Evolutionary conservation across 2,797 vertebrate species (phyloP), one percentile per base, ranked within the genome.

Genomic region (Myotis myotis): DNA sequence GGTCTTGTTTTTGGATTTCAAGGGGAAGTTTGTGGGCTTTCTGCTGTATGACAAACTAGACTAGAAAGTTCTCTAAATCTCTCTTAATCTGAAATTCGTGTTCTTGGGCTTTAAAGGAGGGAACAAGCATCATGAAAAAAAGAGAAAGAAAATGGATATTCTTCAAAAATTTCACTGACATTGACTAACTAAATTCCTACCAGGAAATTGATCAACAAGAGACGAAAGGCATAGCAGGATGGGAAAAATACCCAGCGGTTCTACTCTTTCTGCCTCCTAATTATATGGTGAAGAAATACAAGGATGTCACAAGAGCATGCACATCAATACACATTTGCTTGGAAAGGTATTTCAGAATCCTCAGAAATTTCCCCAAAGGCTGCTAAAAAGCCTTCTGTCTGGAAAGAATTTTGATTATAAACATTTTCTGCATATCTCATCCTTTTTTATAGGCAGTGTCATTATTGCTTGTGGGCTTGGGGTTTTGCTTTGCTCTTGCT

Each of bases 281-380:
- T 95, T 96, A 68, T 28, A 96, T 84, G 60, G 95, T 80, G 66
- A 95, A 41, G 89, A 55, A 95, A 96, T 47, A 96, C 62, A 13
- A 66, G 95, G 76, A 96, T 90, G 74, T 97, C 94, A 86, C 57
- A 90, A 96, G 87, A 96, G 30, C 79, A 95, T 38, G 13, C 49
- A 33, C 75, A 74, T 95, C 90, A 47, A 8, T 89, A 55, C 87
- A 81, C 85, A 87, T 71, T 91, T 92, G 62, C 82, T 87, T 33
- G 49, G 94, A 97, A 86, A 53, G 92, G 51, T 38, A 89, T 68
- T 88, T 90, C 93, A 95, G 94, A 95, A 93, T 87, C 0, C 0
- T 92, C 94, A 95, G 88, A 91, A 60, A 72, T 94, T 79, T 94
- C 95, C 94, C 93, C 25, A 6, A 89, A 94, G 80, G 74, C 78